Percentiles rank a stretch among this genome's conserved stretches.
Evolutionary conservation across 1,140 invertebrate genomes (phyloP).

Genomic region (Geopemphigus sp.): DNA sequence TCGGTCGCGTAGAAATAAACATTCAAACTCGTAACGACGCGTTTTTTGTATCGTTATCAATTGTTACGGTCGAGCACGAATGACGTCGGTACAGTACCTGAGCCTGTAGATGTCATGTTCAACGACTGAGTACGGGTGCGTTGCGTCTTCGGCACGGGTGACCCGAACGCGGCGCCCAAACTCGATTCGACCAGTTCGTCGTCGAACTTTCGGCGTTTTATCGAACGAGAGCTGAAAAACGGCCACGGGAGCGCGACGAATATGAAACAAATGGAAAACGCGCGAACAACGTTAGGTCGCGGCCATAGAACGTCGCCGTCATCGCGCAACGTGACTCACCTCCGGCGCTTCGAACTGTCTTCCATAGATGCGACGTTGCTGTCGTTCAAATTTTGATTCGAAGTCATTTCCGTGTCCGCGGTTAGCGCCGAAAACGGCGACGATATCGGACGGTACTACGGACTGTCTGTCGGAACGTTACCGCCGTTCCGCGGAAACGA

Average conservation of each 20-base stretch:
- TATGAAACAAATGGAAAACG: too few relatives aligned
- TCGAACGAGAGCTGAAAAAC: conserved; percentile 75
- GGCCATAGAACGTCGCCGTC: background rate
- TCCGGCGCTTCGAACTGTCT: conserved; percentile 45
- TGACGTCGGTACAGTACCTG: too few relatives aligned
- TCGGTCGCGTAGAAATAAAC: too few relatives aligned
- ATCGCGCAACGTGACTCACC: background rate
- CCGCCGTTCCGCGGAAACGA: too few relatives aligned
- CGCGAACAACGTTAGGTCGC: background rate
- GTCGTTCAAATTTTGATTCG: conserved; percentile 33
- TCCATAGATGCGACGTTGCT: conserved; percentile 1
- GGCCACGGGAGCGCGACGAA: too few relatives aligned
- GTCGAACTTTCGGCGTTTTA: conserved; percentile 93
- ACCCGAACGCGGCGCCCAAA: conserved; percentile 49
- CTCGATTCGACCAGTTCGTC: conserved; percentile 87
- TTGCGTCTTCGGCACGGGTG: conserved; percentile 54
- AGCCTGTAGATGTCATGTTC: conserved; percentile 58
- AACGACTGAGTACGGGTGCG: conserved; percentile 59
- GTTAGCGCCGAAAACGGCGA: too few relatives aligned
- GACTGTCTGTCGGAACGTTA: background rate
- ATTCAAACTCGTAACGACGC: too few relatives aligned
- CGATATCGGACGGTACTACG: background rate
- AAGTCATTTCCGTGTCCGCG: background rate
- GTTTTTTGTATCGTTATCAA: too few relatives aligned
- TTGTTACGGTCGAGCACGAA: too few relatives aligned